Conservation (phyloP, 2,797 vertebrate genomes). For the Psittacula derbiana region DNA sequence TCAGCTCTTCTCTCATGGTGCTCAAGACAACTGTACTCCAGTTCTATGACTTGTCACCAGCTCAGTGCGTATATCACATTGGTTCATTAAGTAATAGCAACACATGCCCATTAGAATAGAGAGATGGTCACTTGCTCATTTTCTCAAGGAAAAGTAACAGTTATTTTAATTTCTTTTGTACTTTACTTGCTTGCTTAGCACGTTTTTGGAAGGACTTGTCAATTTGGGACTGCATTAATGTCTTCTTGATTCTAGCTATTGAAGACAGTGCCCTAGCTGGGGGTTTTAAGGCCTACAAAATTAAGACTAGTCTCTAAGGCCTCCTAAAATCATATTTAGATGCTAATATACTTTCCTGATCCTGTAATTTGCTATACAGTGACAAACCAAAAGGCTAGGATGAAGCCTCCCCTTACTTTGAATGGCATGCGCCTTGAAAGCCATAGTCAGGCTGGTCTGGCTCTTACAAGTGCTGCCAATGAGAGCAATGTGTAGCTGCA, state of each 20-base stretch:
- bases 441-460: not conserved
- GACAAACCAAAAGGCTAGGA: not conserved
- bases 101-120: not conserved
- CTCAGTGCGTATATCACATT: not conserved
- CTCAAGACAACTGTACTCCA: not conserved
- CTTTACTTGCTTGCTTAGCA: not conserved
- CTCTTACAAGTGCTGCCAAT: not conserved
- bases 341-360: not conserved
- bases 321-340: not conserved
- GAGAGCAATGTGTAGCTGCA: not conserved
- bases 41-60: not conserved
- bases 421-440: not conserved
- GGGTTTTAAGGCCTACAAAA: not conserved
- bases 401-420: not conserved
- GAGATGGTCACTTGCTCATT: not conserved
- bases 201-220: not conserved
- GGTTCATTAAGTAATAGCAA: not conserved
- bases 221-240: not conserved
- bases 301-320: not conserved
- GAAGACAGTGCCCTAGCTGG: not conserved
- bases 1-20: not conserved
- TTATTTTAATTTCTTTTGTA: not conserved
- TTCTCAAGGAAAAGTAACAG: not conserved
- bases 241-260: not conserved
- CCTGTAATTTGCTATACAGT: not conserved